These are phyloP conservation scores for Microcebus jonahi DNA, from an alignment of 2,113 vertebrate genomes.

Conservation along the genomic window DNA sequence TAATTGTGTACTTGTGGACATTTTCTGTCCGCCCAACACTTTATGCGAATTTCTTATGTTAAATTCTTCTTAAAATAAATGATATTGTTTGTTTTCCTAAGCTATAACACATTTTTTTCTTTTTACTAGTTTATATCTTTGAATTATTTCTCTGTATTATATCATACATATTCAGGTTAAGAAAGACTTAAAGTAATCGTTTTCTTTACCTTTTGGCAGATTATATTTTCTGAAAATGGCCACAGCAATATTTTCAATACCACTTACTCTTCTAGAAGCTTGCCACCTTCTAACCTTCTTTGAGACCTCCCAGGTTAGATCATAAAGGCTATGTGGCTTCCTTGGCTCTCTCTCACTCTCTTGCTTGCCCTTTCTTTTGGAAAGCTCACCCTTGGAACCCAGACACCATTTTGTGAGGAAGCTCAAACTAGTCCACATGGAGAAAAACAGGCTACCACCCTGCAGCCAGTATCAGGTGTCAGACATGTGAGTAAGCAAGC, in stretches of 20 bases:
- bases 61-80: constrained; percentile 25
- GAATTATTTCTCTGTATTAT: background rate
- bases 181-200: background rate
- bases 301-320: background rate
- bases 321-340: background rate
- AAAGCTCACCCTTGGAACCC: background rate
- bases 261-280: background rate
- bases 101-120: background rate
- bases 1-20: background rate
- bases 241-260: background rate
- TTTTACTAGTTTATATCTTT: constrained; percentile 15
- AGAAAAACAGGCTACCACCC: background rate
- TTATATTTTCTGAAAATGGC: background rate
- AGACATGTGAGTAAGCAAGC: background rate
- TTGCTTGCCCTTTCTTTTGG: background rate
- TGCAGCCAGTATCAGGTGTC: background rate
- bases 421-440: background rate
- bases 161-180: background rate
- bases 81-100: background rate
- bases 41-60: constrained; percentile 4
- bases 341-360: background rate
- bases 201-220: constrained; percentile 8
- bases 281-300: background rate
- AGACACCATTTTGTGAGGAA: background rate
- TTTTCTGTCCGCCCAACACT: background rate